Percentiles rank a stretch among this genome's conserved stretches.
Conservation (phyloP, 2,113 vertebrate species). For the Agelaius phoeniceus region DNA sequence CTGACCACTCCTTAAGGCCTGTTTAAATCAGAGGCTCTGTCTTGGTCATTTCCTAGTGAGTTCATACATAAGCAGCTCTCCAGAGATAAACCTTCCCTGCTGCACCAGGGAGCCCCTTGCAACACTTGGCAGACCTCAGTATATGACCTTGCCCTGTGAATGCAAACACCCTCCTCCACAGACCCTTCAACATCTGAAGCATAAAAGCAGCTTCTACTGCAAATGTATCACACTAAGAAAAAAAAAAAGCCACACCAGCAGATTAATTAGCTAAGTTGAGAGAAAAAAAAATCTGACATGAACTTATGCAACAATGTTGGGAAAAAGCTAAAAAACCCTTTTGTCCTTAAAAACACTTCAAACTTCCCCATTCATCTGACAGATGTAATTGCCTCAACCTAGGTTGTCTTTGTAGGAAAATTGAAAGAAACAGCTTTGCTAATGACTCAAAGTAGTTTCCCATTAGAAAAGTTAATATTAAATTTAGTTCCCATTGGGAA, state of each 20-base stretch:
- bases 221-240: neutral
- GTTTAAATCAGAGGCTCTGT: neutral
- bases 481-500: neutral
- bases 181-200: neutral
- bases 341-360: neutral
- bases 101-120: neutral
- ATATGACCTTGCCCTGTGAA: neutral
- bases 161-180: neutral
- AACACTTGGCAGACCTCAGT: neutral
- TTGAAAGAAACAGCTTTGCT: neutral
- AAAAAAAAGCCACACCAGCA: neutral
- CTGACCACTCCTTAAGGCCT: neutral
- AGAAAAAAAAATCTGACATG: neutral
- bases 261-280: neutral
- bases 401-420: neutral
- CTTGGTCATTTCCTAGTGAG: neutral
- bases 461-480: constrained; percentile 11
- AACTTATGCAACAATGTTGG: neutral
- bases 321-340: neutral
- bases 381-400: neutral
- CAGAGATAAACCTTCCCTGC: neutral
- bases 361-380: neutral
- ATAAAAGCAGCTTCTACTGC: neutral
- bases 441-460: neutral
- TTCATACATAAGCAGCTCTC: neutral